Base-by-base conservation (phyloP, 2,113 vertebrate genomes). In the Macquaria australasica region DNA sequence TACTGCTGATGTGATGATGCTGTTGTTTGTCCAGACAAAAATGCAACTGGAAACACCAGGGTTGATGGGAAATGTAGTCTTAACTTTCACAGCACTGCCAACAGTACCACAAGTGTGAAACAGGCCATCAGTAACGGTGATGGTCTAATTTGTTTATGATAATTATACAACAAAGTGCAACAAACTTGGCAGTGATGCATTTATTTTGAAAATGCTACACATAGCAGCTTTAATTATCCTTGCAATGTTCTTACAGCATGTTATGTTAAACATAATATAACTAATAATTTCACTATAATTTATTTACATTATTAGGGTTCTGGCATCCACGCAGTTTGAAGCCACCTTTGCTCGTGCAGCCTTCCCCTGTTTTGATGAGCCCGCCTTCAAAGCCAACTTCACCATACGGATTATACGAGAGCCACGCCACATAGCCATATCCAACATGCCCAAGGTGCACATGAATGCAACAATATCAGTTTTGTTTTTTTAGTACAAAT, bases 351-450 rank as follows among this genome's bases (percentile, higher is more conserved):
- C 97, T 1, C 94, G 97, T 7, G 96, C 93, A 89, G 97, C 97
- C 20, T 98, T 99, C 87, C 98, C 97, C 0, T 98, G 97, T 88
- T 99, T 99, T 6, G 96, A 99, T 23, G 97, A 99, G 68, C 97
- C 97, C 0, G 96, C 97, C 37, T 96, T 97, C 87, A 99, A 99
- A 96, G 96, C 97, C 50, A 97, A 88, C 70, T 99, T 98, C 88
- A 96, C 96, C 2, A 82, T 98, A 69, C 95, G 56, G 72, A 96
- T 98, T 23, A 89, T 94, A 73, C 94, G 97, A 81, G 97, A 98
- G 14, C 91, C 94, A 0, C 92, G 81, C 53, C 96, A 98, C 88
- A 87, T 96, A 0, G 87, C 97, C 4, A 89, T 98, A 71, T 98
- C 98, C 88, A 98, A 98, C 73, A 99, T 98, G 97, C 98, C 98